Evolutionary conservation across 2,888 invertebrate genomes (phyloP).

Genomic region (Pocota personata): DNA sequence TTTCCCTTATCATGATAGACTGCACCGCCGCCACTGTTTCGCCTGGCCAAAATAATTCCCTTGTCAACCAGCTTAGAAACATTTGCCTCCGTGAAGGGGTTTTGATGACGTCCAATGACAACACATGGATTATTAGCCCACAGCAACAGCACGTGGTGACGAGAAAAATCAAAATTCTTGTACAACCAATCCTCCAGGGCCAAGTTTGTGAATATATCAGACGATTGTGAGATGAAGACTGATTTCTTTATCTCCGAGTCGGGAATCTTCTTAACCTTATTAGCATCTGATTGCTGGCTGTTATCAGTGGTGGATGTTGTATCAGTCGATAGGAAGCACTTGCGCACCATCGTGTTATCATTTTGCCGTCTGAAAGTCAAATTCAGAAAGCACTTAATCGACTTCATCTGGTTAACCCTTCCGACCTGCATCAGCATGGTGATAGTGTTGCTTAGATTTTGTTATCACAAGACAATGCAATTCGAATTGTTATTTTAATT

Average conservation of each 20-base stretch:
- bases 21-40: slow-evolving; percentile 98
- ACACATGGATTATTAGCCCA: slow-evolving; percentile 98
- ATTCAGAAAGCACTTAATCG: slow-evolving; percentile 30
- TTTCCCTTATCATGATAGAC: slow-evolving; percentile 98
- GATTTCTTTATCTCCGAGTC: slow-evolving; percentile 88
- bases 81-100: slow-evolving; percentile 97
- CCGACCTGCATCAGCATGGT: slow-evolving; percentile 59
- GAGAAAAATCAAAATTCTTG: slow-evolving; percentile 91
- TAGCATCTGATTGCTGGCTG: slow-evolving; percentile 78
- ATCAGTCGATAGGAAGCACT: slow-evolving; percentile 55
- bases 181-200: slow-evolving; percentile 99
- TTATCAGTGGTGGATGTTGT: slow-evolving; percentile 74
- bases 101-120: slow-evolving; percentile 98
- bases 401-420: slow-evolving; percentile 56
- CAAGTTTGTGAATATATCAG: slow-evolving; percentile 95
- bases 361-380: slow-evolving; percentile 16
- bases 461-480: slow-evolving; percentile 4
- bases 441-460: background rate
- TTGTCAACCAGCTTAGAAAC: slow-evolving; percentile 86
- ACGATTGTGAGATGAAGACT: slow-evolving; percentile 95
- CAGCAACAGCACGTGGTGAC: slow-evolving; percentile 93
- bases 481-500: background rate
- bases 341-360: slow-evolving; percentile 52
- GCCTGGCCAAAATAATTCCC: slow-evolving; percentile 90
- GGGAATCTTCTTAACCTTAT: slow-evolving; percentile 75